Conservation (phyloP, 1,140 invertebrate species). For the Orussus abietinus region DNA sequence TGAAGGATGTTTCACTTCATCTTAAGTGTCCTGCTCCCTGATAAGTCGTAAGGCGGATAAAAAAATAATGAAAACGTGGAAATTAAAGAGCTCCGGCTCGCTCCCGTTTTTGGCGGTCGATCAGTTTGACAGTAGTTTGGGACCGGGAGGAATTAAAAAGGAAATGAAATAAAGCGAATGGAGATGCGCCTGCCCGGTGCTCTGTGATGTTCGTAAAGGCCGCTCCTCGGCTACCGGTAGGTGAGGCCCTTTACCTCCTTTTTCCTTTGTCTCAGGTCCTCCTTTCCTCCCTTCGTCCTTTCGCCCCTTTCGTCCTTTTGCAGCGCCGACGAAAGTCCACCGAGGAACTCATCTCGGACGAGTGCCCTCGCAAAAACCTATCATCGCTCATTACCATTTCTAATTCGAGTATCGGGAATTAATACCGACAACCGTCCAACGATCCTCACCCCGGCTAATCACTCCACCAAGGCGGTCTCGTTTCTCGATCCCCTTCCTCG, state of each 20-base stretch:
- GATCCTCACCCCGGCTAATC: no score
- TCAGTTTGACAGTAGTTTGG: slow-evolving; percentile 30
- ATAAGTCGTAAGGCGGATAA: no score
- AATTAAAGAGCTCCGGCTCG: no score
- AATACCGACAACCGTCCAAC: slow-evolving; percentile 16
- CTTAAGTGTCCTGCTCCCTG: no score
- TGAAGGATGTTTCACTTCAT: no score
- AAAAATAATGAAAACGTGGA: no score
- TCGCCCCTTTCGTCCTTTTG: slow-evolving; percentile 5
- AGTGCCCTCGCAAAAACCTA: slow-evolving; percentile 29
- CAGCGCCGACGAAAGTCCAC: slow-evolving; percentile 20
- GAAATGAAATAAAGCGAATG: slow-evolving; percentile 40
- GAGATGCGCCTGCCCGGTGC: slow-evolving; percentile 24
- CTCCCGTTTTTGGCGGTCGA: not conserved
- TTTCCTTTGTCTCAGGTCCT: not conserved
- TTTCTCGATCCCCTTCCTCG: no score
- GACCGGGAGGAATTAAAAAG: slow-evolving; percentile 41
- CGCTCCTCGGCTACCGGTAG: slow-evolving; percentile 10
- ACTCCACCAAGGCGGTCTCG: no score
- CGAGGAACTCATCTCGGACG: slow-evolving; percentile 31
- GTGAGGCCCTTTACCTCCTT: not conserved
- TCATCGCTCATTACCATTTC: slow-evolving; percentile 35
- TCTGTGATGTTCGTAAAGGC: slow-evolving; percentile 35
- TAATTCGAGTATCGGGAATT: slow-evolving; percentile 36
- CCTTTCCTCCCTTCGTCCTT: not conserved